A percentile compares a stretch with the other conserved stretches of the same genome.
These are phyloP conservation scores for Microplitis deprimator DNA, from an alignment of 2,888 invertebrate genomes.

Conservation along the genomic window DNA sequence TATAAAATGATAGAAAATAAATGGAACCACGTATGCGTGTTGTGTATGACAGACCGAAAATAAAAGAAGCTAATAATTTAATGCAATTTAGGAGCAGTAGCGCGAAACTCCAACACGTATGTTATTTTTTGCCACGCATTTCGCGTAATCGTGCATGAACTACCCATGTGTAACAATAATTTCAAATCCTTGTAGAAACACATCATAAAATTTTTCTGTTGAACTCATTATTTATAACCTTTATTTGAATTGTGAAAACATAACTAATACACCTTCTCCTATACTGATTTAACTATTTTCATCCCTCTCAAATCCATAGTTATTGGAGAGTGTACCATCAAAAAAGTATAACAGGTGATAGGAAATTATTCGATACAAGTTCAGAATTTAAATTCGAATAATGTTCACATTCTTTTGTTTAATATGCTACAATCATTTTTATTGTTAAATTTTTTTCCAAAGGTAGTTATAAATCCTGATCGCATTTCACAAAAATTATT, in stretches of 20 bases:
- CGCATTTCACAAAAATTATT: too few species aligned
- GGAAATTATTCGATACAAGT: too few species aligned
- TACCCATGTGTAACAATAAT: slow-evolving; percentile 5
- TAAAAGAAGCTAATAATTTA: slow-evolving; percentile 71
- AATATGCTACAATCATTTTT: too few species aligned
- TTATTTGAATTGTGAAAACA: neutral
- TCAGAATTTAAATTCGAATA: too few species aligned
- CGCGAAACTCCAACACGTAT: slow-evolving; percentile 62
- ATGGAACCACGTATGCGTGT: slow-evolving; percentile 61
- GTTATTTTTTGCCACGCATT: slow-evolving; percentile 34
- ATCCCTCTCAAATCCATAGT: too few species aligned
- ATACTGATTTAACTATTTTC: too few species aligned
- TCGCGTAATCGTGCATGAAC: slow-evolving; percentile 32
- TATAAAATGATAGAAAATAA: slow-evolving; percentile 60
- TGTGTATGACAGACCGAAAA: slow-evolving; percentile 68
- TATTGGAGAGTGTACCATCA: too few species aligned
- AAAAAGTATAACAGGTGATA: too few species aligned
- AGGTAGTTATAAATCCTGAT: too few species aligned
- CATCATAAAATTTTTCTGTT: neutral
- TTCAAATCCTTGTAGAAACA: neutral
- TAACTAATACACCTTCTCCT: too few species aligned
- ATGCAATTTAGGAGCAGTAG: slow-evolving; percentile 70
- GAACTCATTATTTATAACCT: neutral
- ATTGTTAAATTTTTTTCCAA: too few species aligned
- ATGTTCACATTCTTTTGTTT: too few species aligned